These are phyloP conservation scores for Tiaroga cobitis DNA, from an alignment of 2,797 vertebrate genomes.

Conservation along the genomic window DNA sequence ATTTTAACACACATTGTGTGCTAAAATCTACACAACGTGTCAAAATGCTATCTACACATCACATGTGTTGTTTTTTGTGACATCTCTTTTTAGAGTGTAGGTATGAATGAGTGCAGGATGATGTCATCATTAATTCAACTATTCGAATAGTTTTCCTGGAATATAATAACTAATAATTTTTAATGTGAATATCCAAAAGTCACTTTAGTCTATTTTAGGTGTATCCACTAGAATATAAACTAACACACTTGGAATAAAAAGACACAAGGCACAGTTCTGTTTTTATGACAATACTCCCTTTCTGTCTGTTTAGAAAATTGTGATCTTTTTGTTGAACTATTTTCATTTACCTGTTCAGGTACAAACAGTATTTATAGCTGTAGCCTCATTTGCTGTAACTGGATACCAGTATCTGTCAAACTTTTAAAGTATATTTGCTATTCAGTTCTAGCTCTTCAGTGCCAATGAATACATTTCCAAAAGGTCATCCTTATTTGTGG, in stretches of 20 bases:
- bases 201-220: neutral
- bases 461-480: conserved; percentile 31
- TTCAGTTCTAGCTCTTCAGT: neutral
- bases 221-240: neutral
- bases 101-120: neutral
- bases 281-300: neutral
- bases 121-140: neutral
- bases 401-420: neutral
- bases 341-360: neutral
- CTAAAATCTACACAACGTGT: no score
- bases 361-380: neutral
- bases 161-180: neutral
- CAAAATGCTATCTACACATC: no score
- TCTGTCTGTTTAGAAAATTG: neutral
- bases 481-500: conserved; percentile 76
- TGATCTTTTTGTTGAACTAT: neutral
- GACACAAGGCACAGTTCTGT: neutral
- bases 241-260: neutral
- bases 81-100: no score
- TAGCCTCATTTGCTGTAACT: neutral
- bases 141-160: neutral
- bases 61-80: no score
- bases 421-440: neutral
- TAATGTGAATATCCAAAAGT: neutral
- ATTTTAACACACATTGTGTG: no score